phyloP scores from a whole-genome alignment of 2,888 invertebrate genomes.

The Melanotus villosus region DNA sequence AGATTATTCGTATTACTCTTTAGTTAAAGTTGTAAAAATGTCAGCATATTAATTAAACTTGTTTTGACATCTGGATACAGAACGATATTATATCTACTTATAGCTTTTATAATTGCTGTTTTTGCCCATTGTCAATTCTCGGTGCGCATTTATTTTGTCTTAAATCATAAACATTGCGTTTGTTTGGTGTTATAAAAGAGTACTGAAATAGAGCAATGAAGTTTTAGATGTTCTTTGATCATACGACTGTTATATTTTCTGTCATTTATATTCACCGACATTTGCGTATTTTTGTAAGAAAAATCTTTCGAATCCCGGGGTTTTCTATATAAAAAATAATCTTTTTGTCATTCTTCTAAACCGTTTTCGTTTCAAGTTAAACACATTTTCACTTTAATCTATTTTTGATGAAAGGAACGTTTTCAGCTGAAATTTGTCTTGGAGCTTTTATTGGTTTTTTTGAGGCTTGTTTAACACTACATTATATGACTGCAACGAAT shows the following conservation, averaged over 20 bases:
- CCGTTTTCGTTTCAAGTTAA: not conserved
- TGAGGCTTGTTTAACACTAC: constrained; percentile 3
- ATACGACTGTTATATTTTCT: not conserved
- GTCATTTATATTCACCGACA: not conserved
- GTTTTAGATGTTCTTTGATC: not conserved
- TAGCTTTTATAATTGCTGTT: not conserved
- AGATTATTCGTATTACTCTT: not conserved
- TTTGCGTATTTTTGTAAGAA: not conserved
- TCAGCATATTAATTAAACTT: not conserved
- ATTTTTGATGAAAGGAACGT: constrained; percentile 16
- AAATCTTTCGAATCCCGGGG: not conserved
- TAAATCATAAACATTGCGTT: too few species aligned
- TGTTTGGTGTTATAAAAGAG: too few species aligned
- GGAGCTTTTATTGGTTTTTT: constrained; percentile 8
- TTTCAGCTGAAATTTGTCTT: constrained; percentile 2
- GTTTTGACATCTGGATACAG: not conserved
- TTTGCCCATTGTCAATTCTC: not conserved
- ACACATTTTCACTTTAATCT: constrained; percentile 12
- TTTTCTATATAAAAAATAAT: constrained; percentile 10
- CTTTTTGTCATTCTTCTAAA: constrained; percentile 13
- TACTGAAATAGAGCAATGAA: not conserved
- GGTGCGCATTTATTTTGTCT: too few species aligned
- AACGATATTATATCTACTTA: not conserved
- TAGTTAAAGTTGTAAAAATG: constrained; percentile 1
- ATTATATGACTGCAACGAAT: constrained; percentile 5